phyloP scores from a whole-genome alignment of 1,140 invertebrate species.

The Hestina assimilis region DNA sequence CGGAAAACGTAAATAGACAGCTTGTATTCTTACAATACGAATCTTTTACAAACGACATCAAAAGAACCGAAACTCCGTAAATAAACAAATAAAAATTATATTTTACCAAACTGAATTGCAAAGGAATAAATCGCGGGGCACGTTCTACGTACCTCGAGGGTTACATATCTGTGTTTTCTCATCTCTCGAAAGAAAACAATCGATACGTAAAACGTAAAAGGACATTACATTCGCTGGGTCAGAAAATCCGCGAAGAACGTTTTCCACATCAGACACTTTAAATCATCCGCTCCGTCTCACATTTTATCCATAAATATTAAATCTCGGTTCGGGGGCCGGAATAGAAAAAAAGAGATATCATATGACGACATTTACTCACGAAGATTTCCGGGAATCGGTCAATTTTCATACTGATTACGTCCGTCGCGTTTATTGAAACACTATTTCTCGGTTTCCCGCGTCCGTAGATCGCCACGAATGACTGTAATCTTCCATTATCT shows the following conservation, averaged over 20 bases:
- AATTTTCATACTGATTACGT: constrained; percentile 70
- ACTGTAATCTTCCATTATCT: too few species aligned
- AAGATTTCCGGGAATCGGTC: constrained; percentile 70
- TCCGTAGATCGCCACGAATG: too few species aligned
- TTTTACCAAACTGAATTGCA: constrained; percentile 56
- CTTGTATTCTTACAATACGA: constrained; percentile 55
- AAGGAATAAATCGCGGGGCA: constrained; percentile 65
- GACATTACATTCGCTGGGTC: constrained; percentile 73
- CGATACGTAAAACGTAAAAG: constrained; percentile 70
- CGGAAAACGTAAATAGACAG: constrained; percentile 32
- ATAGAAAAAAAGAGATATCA: constrained; percentile 71
- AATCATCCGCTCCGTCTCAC: constrained; percentile 73
- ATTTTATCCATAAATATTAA: constrained; percentile 78
- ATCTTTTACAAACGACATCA: constrained; percentile 62
- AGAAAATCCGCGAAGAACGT: constrained; percentile 72
- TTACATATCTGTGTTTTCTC: constrained; percentile 62
- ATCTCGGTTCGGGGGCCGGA: constrained; percentile 59
- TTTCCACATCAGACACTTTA: constrained; percentile 75
- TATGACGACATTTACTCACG: constrained; percentile 61
- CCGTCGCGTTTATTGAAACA: constrained; percentile 71
- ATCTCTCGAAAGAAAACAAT: constrained; percentile 65
- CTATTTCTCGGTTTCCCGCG: constrained; percentile 54
- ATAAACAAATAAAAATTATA: constrained; percentile 72
- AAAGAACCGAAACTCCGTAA: constrained; percentile 70
- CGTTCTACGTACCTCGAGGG: constrained; percentile 57